These are phyloP conservation scores for Lerema accius DNA, from an alignment of 1,140 invertebrate genomes.

Conservation along the genomic window DNA sequence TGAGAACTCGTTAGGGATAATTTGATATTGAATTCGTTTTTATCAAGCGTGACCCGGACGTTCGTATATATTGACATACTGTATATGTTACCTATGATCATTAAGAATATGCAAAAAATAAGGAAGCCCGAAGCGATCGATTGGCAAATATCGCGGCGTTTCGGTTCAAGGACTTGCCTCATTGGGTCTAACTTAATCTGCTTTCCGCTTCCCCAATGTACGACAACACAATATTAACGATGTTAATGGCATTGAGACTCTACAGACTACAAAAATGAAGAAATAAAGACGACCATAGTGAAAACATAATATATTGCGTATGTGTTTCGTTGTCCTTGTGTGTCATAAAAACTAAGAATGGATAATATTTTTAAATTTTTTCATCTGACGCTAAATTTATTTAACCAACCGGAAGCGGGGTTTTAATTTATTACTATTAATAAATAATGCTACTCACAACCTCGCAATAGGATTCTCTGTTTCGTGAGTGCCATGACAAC, in stretches of 20 bases:
- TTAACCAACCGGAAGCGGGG: no score
- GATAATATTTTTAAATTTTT: no score
- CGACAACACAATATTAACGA: slow-evolving; percentile 1
- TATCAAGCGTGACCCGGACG: slow-evolving; percentile 26
- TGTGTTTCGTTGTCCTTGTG: no score
- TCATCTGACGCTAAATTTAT: no score
- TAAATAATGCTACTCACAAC: no score
- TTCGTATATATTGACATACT: slow-evolving; percentile 25
- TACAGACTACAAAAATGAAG: no score
- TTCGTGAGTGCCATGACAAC: no score
- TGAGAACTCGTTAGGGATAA: slow-evolving; percentile 13
- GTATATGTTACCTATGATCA: slow-evolving; percentile 24
- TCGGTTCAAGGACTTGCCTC: slow-evolving; percentile 24
- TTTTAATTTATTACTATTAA: no score
- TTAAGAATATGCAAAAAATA: slow-evolving; percentile 35
- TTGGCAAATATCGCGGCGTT: slow-evolving; percentile 26
- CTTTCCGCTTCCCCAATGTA: slow-evolving; percentile 16
- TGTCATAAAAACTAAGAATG: no score
- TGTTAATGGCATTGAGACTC: neutral
- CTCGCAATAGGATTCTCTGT: no score
- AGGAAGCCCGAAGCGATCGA: slow-evolving; percentile 34
- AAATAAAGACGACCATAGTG: no score
- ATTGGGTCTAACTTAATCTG: slow-evolving; percentile 15
- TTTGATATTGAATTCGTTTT: slow-evolving; percentile 9
- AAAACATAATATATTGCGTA: no score